Percentiles rank a stretch among this genome's conserved stretches.
phyloP scores from a whole-genome alignment of 1,140 invertebrate species.

The Eubasilissa regina region DNA sequence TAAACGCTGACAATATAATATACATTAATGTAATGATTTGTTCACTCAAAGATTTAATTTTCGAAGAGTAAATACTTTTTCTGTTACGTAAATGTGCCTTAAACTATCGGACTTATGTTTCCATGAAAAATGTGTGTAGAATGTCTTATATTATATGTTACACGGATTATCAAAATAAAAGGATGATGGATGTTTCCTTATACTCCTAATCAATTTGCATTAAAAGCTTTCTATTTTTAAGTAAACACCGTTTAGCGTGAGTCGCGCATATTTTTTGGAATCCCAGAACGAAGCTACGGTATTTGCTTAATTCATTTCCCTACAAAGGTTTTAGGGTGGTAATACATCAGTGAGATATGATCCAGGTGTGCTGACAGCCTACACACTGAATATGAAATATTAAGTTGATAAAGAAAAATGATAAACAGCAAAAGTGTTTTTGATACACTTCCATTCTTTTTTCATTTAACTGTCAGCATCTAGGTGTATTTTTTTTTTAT shows the following conservation, averaged over 20 bases:
- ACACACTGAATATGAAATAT: constrained; percentile 41
- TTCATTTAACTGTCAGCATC: too few relatives aligned
- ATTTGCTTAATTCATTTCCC: constrained; percentile 46
- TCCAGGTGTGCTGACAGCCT: constrained; percentile 50
- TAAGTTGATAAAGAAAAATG: constrained; percentile 16
- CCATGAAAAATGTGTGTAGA: too few relatives aligned
- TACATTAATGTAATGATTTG: too few relatives aligned
- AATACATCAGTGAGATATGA: constrained; percentile 56
- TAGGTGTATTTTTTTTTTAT: too few relatives aligned
- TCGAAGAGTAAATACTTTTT: too few relatives aligned
- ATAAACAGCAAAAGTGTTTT: not conserved
- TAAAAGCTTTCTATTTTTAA: constrained; percentile 35
- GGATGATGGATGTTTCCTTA: constrained; percentile 25
- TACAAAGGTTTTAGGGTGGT: not conserved
- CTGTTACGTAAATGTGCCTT: too few relatives aligned
- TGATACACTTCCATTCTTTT: too few relatives aligned
- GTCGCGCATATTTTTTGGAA: constrained; percentile 36
- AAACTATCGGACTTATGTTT: too few relatives aligned
- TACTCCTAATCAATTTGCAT: constrained; percentile 38
- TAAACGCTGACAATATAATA: too few relatives aligned
- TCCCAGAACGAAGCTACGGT: not conserved
- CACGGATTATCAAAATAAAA: constrained; percentile 1
- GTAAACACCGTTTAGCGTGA: constrained; percentile 40
- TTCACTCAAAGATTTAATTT: too few relatives aligned
- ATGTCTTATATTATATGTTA: too few relatives aligned